Base-by-base conservation (phyloP, 2,113 vertebrate species). In the Mesocricetus auratus region DNA sequence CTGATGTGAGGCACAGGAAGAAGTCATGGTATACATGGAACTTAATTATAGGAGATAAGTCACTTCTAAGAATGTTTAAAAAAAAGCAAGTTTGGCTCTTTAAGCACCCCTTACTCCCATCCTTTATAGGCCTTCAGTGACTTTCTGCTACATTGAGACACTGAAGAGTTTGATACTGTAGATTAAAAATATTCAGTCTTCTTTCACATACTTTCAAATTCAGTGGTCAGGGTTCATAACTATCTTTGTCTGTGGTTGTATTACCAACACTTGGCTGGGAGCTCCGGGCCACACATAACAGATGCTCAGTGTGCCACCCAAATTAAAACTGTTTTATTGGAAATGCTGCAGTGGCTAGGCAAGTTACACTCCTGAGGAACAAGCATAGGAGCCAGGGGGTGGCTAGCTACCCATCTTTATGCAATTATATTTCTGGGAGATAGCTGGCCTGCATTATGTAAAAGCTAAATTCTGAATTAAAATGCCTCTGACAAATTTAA, bases 1-100 rank as follows among this genome's bases (percentile, higher is more conserved):
- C 29, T 94, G 91, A 96, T n/a, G 45, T 95, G 96, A 98, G 75
- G 74, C 90, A 94, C 68, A 95, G 64, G 85, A 81, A 66, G 86
- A 78, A 71, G 87, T 58, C 1, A 0, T 26, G 90, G 94, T 75
- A 89, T 0, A 5, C 15, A 56, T n/a, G 22, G 13, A 16, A 77
- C 73, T 96, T 0, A 93, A 0, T 87, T 94, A 79, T 64, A 83
- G 74, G 75, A 94, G 22, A 24, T 2, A 77, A 97, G 92, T 42
- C 26, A 36, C 71, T 81, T 69, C 91, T 47, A 90, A 86, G 68
- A 86, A 3, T 89, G 22, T 4, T 1, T 11, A 68, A 78, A 93
- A 91, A 96, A 75, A 36, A 89, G 93, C 15, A 73, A 31, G 16
- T 10, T 94, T 77, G 33, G 13, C 71, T 64, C 24, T 69, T 94